Evolutionary conservation across 1,140 invertebrate genomes (phyloP), one percentile per base, ranked within the genome.

Genomic region (Cardiocondyla obscurior): DNA sequence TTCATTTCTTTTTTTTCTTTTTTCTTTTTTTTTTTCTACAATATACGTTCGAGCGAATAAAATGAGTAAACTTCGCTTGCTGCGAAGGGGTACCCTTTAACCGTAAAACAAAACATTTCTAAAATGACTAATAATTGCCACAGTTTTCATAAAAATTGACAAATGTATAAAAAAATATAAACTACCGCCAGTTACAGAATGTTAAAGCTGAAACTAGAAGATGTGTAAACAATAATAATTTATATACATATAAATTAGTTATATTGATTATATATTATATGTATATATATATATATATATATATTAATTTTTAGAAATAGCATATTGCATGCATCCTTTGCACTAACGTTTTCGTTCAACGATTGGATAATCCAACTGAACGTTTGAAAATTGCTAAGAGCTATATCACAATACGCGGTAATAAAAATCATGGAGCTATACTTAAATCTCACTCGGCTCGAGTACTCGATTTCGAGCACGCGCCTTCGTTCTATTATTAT

Each of bases 301-400:
- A 85, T 83, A 88, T 83, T 83, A 82, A 58, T 88, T 62, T 83
- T 83, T 84, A 44, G 72, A 88, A 84, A 76, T 88, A 69, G 65
- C 55, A 73, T 81, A 85, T 88, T 46, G 79, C 86, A 85, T 88
- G 73, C 83, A 81, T 67, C 7, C 51, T 81, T 85, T 57, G 33
- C 39, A 88, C 39, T 85, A 83, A 51, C 33, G 53, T 69, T 22
- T 65, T 51, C 70, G 28, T 79, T 65, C 55, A 39, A 67, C 33
- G 22, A 85, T 74, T 83, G 51, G 73, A 82, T 53, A 79, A 85
- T 83, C 79, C 86, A 83, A 85, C 79, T 76, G 25, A 57, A 74
- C 19, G n/a, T 49, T n/a, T 82, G n/a, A 79, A 64, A 74, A 82
- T 46, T 39, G 39, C 49, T 60, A 62, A 62, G 14, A 67, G 53